Evolutionary conservation across 2,113 vertebrate genomes (phyloP).

Genomic region (Passer domesticus): DNA sequence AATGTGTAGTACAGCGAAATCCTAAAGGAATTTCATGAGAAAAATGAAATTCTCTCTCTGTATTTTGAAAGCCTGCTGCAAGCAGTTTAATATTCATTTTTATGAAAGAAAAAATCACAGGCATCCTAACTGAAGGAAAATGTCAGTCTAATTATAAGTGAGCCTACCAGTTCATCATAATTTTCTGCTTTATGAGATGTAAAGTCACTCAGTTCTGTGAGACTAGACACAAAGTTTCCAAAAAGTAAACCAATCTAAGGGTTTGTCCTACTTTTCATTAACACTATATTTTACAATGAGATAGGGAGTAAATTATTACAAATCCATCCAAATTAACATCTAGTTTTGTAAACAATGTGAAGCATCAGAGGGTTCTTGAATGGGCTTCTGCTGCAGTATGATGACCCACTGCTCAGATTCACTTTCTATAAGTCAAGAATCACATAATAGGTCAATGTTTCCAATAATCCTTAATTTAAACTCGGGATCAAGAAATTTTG

Average conservation of each 20-base stretch:
- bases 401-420: background rate
- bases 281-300: background rate
- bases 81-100: background rate
- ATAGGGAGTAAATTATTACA: background rate
- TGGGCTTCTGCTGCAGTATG: background rate
- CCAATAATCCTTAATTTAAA: background rate
- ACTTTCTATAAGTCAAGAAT: background rate
- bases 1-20: background rate
- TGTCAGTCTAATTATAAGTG: background rate
- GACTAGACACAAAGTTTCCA: background rate
- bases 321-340: background rate
- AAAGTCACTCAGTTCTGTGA: background rate
- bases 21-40: background rate
- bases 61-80: background rate
- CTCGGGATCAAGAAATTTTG: background rate
- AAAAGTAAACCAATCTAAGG: background rate
- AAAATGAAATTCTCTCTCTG: background rate
- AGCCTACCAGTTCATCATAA: background rate
- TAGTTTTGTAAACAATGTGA: background rate
- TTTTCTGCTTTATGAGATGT: background rate
- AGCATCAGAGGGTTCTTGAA: background rate
- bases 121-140: background rate
- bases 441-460: background rate
- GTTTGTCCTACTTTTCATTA: background rate
- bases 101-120: background rate